phyloP scores from a whole-genome alignment of 2,888 invertebrate genomes.

The Euproctis similis region DNA sequence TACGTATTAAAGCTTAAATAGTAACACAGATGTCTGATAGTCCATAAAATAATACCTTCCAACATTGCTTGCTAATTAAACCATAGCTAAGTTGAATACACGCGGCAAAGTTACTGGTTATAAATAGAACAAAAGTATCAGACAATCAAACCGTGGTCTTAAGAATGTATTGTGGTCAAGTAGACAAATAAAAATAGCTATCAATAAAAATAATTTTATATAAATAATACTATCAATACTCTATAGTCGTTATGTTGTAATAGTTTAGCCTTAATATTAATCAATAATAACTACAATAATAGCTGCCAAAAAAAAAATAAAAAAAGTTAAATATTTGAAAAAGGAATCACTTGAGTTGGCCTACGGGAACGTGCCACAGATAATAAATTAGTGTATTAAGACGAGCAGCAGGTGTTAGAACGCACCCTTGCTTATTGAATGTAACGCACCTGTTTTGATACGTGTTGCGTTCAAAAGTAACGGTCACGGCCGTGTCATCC shows the following conservation, averaged over 20 bases:
- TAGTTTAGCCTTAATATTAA: too few species aligned
- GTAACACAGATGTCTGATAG: constrained; percentile 15
- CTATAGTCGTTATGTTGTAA: too few species aligned
- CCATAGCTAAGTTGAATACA: neutral
- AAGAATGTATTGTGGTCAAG: too few species aligned
- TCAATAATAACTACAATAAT: too few species aligned
- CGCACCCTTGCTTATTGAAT: constrained; percentile 7
- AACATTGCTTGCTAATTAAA: neutral
- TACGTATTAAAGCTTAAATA: constrained; percentile 28
- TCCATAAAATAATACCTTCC: neutral
- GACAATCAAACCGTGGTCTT: too few species aligned
- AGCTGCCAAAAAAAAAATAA: too few species aligned
- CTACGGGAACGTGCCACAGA: constrained; percentile 23
- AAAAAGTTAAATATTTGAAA: neutral
- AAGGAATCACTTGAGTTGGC: neutral
- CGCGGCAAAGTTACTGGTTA: too few species aligned
- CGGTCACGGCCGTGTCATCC: constrained; percentile 42
- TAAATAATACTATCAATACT: too few species aligned
- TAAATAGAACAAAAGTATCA: too few species aligned
- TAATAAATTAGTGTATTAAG: constrained; percentile 20
- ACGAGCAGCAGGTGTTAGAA: constrained; percentile 25
- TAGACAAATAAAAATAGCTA: too few species aligned
- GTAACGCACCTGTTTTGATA: constrained; percentile 50
- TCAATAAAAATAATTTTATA: too few species aligned
- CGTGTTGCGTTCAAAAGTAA: constrained; percentile 28